These are phyloP conservation scores for Chionodraco myersi DNA, from an alignment of 2,113 vertebrate genomes.

Conservation along the genomic window DNA sequence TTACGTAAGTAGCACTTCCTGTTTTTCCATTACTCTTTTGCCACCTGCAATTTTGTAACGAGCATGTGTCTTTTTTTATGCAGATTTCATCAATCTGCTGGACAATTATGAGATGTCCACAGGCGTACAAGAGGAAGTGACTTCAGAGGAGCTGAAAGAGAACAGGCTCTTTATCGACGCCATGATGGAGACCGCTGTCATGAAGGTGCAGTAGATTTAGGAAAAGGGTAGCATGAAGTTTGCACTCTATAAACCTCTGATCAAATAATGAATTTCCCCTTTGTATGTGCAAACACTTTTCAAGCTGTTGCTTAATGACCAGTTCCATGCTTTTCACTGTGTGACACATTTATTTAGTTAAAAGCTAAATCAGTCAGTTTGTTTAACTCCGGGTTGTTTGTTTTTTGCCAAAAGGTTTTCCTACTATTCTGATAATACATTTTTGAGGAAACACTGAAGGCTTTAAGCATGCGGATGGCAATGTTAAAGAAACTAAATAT, in stretches of 20 bases:
- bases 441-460: background rate
- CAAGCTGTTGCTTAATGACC: too few relatives aligned
- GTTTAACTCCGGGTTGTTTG: background rate
- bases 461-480: background rate
- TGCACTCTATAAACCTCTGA: background rate
- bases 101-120: slow-evolving; percentile 88
- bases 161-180: slow-evolving; percentile 85
- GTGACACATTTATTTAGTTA: too few relatives aligned
- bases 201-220: slow-evolving; percentile 81
- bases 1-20: slow-evolving; percentile 71
- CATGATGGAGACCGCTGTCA: slow-evolving; percentile 85
- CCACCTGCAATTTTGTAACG: background rate
- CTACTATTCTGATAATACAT: too few relatives aligned
- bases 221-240: background rate
- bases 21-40: background rate
- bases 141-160: slow-evolving; percentile 83
- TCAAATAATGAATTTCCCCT: too few relatives aligned
- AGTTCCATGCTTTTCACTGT: too few relatives aligned
- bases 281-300: too few relatives aligned
- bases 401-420: too few relatives aligned
- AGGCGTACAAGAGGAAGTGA: slow-evolving; percentile 82
- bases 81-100: slow-evolving; percentile 87
- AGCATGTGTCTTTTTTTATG: background rate
- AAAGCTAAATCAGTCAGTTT: too few relatives aligned
- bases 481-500: background rate